A percentile compares a stretch with the other conserved stretches of the same genome.
Conservation (phyloP, 2,113 vertebrate species). For the Prochilodus magdalenae region DNA sequence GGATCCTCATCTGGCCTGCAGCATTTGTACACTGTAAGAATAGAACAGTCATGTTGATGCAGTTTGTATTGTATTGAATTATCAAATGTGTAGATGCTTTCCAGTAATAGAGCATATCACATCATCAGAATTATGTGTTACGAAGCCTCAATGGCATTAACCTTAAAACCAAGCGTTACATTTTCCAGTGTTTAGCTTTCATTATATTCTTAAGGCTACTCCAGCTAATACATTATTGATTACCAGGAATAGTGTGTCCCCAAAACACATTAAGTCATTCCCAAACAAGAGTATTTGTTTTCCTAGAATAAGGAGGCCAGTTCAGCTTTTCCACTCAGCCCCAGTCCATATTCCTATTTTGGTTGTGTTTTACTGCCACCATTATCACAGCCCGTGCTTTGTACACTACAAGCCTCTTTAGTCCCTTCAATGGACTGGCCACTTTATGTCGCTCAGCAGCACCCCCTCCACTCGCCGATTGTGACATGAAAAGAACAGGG, state of each 20-base stretch:
- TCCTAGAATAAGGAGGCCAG: not conserved
- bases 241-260: not conserved
- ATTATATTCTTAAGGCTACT: not conserved
- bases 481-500: slow-evolving; percentile 81
- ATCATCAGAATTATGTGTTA: too few species aligned
- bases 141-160: not conserved
- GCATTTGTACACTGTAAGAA: slow-evolving; percentile 40
- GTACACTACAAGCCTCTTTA: slow-evolving; percentile 69
- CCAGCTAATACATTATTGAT: not conserved
- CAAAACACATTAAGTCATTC: not conserved
- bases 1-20: slow-evolving; percentile 62
- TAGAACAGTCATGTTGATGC: not conserved
- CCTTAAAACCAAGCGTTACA: not conserved
- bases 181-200: too few species aligned
- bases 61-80: not conserved
- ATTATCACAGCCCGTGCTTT: slow-evolving; percentile 68
- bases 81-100: too few species aligned
- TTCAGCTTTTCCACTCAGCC: slow-evolving; percentile 34
- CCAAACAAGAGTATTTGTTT: not conserved
- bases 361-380: slow-evolving; percentile 63
- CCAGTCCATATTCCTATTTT: slow-evolving; percentile 67
- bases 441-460: slow-evolving; percentile 71
- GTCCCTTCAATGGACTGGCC: slow-evolving; percentile 71
- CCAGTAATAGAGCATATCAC: too few species aligned
- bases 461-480: slow-evolving; percentile 74